A percentile compares a stretch with the other conserved stretches of the same genome.
These are phyloP conservation scores for Tetrapedia diversipes DNA, from an alignment of 2,888 invertebrate species.

Conservation along the genomic window DNA sequence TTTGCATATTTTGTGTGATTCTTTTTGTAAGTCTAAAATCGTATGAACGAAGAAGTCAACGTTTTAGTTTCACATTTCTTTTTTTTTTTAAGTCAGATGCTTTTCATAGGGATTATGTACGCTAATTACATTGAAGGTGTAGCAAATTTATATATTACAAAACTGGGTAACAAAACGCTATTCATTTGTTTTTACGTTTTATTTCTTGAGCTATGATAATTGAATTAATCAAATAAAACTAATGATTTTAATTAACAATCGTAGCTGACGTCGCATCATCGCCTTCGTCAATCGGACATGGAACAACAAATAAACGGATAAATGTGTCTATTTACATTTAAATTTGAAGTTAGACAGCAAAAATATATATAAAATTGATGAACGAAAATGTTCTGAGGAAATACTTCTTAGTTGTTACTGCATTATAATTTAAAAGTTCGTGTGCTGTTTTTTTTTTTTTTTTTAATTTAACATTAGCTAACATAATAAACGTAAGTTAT, in stretches of 20 bases:
- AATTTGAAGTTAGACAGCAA: conserved; percentile 26
- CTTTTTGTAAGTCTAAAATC: too few relatives aligned
- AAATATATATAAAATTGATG: conserved; percentile 2
- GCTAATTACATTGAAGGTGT: neutral
- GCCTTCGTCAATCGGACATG: conserved; percentile 58
- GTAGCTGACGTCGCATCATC: conserved; percentile 72
- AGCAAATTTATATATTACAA: neutral
- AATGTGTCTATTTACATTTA: conserved; percentile 23
- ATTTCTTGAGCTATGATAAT: neutral
- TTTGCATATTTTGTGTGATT: too few relatives aligned
- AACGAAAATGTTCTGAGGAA: neutral
- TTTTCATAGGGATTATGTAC: neutral
- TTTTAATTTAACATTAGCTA: too few relatives aligned
- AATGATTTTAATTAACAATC: conserved; percentile 40
- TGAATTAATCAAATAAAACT: neutral
- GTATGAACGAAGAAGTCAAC: too few relatives aligned
- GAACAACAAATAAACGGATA: conserved; percentile 61
- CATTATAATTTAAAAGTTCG: neutral
- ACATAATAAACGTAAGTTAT: neutral
- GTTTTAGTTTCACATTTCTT: too few relatives aligned
- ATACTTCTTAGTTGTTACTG: neutral
- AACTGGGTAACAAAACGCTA: neutral
- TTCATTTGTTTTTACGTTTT: neutral
- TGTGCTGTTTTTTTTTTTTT: too few relatives aligned
- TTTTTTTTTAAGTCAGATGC: neutral